Evolutionary conservation across 2,888 invertebrate species (phyloP).

Genomic region (Notodromas monacha): DNA sequence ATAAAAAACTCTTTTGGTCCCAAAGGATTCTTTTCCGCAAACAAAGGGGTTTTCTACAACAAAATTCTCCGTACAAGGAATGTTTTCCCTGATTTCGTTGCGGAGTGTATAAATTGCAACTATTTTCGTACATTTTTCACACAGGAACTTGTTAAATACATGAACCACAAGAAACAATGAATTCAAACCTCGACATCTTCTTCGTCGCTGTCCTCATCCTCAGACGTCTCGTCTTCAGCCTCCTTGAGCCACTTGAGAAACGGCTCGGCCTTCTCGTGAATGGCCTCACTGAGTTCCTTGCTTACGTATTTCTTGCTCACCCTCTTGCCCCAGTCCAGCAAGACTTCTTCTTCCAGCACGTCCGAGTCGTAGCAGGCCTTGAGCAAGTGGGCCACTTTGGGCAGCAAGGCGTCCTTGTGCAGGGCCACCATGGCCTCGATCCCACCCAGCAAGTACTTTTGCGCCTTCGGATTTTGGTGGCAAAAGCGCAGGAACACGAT

Average conservation of each 20-base stretch:
- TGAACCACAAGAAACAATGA: slow-evolving; percentile 1
- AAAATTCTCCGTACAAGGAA: too few relatives aligned
- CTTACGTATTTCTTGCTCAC: slow-evolving; percentile 74
- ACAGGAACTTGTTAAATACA: background rate
- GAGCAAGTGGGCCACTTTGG: slow-evolving; percentile 55
- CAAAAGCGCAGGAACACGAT: slow-evolving; percentile 45
- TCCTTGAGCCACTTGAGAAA: slow-evolving; percentile 76
- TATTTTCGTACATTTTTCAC: background rate
- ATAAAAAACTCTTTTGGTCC: too few relatives aligned
- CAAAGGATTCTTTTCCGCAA: too few relatives aligned
- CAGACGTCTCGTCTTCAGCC: slow-evolving; percentile 53
- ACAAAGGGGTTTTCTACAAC: too few relatives aligned
- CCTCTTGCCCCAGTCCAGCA: slow-evolving; percentile 83
- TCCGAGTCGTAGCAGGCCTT: slow-evolving; percentile 63
- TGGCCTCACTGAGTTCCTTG: slow-evolving; percentile 61
- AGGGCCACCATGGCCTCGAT: slow-evolving; percentile 66
- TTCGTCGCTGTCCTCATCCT: slow-evolving; percentile 37
- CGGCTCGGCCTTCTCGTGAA: slow-evolving; percentile 61
- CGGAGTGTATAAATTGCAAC: too few relatives aligned
- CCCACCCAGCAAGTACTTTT: slow-evolving; percentile 69
- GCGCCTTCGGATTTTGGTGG: slow-evolving; percentile 44
- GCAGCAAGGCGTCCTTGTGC: slow-evolving; percentile 40
- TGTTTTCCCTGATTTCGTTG: too few relatives aligned
- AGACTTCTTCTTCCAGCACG: slow-evolving; percentile 67
- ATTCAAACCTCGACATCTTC: slow-evolving; percentile 28